Evolutionary conservation across 2,888 invertebrate genomes (phyloP).

Genomic region (Trichogramma dendrolimi): DNA sequence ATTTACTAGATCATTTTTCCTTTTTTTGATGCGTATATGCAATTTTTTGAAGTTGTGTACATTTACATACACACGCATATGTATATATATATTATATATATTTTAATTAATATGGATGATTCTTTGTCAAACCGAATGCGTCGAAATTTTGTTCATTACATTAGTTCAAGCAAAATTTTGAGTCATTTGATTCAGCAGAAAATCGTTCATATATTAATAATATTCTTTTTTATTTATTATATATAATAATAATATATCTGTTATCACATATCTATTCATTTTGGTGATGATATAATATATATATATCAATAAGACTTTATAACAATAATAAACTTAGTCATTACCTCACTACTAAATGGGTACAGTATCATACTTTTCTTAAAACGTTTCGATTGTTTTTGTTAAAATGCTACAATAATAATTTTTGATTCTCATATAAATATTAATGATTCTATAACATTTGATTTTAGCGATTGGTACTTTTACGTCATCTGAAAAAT

Average conservation of each 20-base stretch:
- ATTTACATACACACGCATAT: constrained; percentile 5
- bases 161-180: constrained; percentile 26
- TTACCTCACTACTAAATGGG: constrained; percentile 35
- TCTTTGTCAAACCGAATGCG: constrained; percentile 11
- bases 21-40: too few relatives aligned
- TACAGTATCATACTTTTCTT: neutral
- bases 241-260: constrained; percentile 32
- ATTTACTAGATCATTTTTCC: too few relatives aligned
- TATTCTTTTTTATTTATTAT: constrained; percentile 21
- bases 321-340: constrained; percentile 44
- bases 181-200: neutral
- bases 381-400: neutral
- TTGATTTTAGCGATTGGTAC: too few relatives aligned
- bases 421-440: too few relatives aligned
- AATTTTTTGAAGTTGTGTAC: constrained; percentile 10
- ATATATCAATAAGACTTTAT: constrained; percentile 41
- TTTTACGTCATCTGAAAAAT: too few relatives aligned
- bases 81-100: neutral
- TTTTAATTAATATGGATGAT: constrained; percentile 18
- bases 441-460: too few relatives aligned
- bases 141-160: constrained; percentile 23
- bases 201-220: constrained; percentile 30
- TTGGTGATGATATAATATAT: constrained; percentile 34
- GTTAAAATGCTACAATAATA: too few relatives aligned
- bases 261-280: constrained; percentile 46